Percentiles rank a stretch among this genome's conserved stretches.
Evolutionary conservation across 1,140 invertebrate species (phyloP).

Genomic region (Caerostris darwini): DNA sequence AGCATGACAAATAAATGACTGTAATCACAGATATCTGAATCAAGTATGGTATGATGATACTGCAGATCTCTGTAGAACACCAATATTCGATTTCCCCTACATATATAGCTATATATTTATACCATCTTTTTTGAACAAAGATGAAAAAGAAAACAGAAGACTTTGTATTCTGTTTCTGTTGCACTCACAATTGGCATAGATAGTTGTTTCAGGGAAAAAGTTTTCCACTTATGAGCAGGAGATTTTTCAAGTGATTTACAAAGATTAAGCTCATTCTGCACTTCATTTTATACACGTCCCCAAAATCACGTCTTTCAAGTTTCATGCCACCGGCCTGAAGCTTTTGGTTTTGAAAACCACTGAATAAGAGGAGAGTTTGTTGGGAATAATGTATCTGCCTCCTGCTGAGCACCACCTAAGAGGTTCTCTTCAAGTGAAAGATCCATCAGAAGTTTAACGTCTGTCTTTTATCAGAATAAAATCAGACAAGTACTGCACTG

Average conservation of each 20-base stretch:
- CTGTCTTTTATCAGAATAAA: slow-evolving; percentile 70
- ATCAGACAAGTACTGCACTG: slow-evolving; percentile 73
- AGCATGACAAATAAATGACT: slow-evolving; percentile 73
- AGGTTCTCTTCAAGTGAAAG: slow-evolving; percentile 73
- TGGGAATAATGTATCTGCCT: slow-evolving; percentile 68
- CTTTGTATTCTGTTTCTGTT: slow-evolving; percentile 73
- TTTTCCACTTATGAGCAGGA: slow-evolving; percentile 76
- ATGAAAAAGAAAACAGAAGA: slow-evolving; percentile 75
- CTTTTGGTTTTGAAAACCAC: slow-evolving; percentile 77
- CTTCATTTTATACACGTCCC: slow-evolving; percentile 74
- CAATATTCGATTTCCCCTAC: slow-evolving; percentile 75
- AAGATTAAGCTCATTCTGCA: slow-evolving; percentile 78
- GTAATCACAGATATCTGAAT: slow-evolving; percentile 77
- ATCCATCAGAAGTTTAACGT: slow-evolving; percentile 76
- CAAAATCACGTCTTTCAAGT: slow-evolving; percentile 76
- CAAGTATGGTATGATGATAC: slow-evolving; percentile 75
- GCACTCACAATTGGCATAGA: slow-evolving; percentile 65
- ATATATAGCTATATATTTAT: slow-evolving; percentile 77
- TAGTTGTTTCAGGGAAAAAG: slow-evolving; percentile 69
- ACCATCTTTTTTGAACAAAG: slow-evolving; percentile 77
- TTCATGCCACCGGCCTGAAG: slow-evolving; percentile 74
- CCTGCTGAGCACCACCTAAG: slow-evolving; percentile 76
- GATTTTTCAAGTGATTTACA: slow-evolving; percentile 77
- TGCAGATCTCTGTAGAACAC: slow-evolving; percentile 77
- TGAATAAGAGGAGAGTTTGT: slow-evolving; percentile 74